Evolutionary conservation across 2,113 vertebrate species (phyloP).

Genomic region (Camelus bactrianus): DNA sequence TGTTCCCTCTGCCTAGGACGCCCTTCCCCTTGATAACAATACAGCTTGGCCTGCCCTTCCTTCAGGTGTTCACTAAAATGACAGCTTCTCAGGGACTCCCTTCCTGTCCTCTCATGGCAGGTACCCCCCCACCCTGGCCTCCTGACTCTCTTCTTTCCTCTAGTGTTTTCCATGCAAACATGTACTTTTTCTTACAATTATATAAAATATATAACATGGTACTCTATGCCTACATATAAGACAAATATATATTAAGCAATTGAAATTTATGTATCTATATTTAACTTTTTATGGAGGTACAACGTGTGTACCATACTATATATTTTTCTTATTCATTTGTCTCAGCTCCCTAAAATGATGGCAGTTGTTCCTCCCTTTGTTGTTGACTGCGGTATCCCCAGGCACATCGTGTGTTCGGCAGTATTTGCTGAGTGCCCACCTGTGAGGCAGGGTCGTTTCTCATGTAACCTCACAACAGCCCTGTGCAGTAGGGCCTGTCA

Average conservation of each 20-base stretch:
- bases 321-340: not conserved
- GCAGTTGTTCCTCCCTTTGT: not conserved
- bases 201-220: not conserved
- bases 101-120: not conserved
- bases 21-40: not conserved
- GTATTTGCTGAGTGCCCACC: not conserved
- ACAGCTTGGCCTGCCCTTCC: not conserved
- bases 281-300: not conserved
- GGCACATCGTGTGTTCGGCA: not conserved
- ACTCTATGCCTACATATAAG: too few species aligned
- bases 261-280: not conserved
- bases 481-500: not conserved
- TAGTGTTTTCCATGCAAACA: not conserved
- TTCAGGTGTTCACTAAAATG: not conserved
- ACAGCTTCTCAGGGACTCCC: not conserved
- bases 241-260: not conserved
- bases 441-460: not conserved
- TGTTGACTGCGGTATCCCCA: not conserved
- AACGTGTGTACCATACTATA: rapidly evolving
- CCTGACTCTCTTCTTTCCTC: not conserved
- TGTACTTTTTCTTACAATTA: not conserved
- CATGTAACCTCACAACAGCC: not conserved
- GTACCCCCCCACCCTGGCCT: not conserved
- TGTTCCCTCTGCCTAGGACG: not conserved
- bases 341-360: not conserved